phyloP scores from a whole-genome alignment of 2,888 invertebrate species.

The Ptychoptera albimana region DNA sequence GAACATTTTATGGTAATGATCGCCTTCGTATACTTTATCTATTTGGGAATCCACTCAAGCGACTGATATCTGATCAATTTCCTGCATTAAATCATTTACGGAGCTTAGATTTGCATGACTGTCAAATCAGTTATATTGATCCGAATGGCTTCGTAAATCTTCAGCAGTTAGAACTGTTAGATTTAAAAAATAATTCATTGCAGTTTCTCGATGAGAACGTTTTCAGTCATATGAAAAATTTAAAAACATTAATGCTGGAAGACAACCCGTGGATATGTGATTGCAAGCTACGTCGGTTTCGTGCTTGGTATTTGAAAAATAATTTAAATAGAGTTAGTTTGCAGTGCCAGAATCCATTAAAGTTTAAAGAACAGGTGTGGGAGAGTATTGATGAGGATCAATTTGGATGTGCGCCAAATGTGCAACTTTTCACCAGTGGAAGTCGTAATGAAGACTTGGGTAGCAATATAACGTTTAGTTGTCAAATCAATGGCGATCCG shows the following conservation, averaged over 20 bases:
- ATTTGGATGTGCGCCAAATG: conserved; percentile 70
- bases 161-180: conserved; percentile 54
- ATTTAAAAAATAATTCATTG: conserved; percentile 66
- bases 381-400: conserved; percentile 54
- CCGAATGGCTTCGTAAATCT: conserved; percentile 62
- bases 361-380: conserved; percentile 57
- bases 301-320: conserved; percentile 66
- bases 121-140: conserved; percentile 58
- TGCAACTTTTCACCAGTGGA: conserved; percentile 41
- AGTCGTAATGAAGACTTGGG: conserved; percentile 54
- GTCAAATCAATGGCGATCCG: conserved; percentile 68
- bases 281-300: conserved; percentile 67
- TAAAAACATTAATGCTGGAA: conserved; percentile 66
- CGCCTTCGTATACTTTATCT: conserved; percentile 60
- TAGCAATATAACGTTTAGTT: conserved; percentile 65
- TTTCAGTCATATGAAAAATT: conserved; percentile 53
- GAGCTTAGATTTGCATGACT: conserved; percentile 64
- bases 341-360: conserved; percentile 53
- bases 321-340: conserved; percentile 63
- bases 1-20: conserved; percentile 74
- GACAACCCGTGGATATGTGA: conserved; percentile 86
- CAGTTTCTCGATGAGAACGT: conserved; percentile 48
- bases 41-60: conserved; percentile 66
- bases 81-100: conserved; percentile 65
- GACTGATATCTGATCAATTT: conserved; percentile 60